Conservation (phyloP, 2,113 vertebrate genomes). For the Reinhardtius hippoglossoides region DNA sequence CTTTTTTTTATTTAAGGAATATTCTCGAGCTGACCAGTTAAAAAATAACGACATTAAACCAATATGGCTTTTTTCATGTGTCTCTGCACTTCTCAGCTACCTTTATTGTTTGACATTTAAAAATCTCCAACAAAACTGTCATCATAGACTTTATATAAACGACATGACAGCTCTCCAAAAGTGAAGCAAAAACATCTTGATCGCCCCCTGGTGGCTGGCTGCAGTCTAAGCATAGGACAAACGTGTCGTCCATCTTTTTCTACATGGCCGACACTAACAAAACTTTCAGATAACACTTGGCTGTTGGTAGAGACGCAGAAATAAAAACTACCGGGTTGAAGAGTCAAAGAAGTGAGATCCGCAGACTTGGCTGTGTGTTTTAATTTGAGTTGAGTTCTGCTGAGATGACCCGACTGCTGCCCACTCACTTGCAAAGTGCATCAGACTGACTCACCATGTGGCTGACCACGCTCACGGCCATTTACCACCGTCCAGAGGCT, state of each 20-base stretch:
- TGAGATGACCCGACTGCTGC: conserved; percentile 53
- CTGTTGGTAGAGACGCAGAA: neutral
- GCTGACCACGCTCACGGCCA: conserved; percentile 48
- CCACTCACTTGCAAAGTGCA: conserved; percentile 54
- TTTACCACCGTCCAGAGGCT: conserved; percentile 58
- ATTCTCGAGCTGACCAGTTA: too few species aligned
- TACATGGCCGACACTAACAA: neutral
- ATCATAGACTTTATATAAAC: too few species aligned
- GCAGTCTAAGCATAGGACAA: neutral
- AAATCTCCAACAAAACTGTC: too few species aligned
- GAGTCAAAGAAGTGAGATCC: conserved; percentile 19
- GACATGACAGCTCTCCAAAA: too few species aligned
- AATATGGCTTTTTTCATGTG: neutral
- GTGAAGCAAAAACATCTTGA: neutral
- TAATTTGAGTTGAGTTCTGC: conserved; percentile 26
- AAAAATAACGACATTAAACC: too few species aligned
- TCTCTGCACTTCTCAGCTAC: too few species aligned
- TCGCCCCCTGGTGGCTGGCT: neutral
- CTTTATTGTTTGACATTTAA: too few species aligned
- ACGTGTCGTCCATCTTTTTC: too few species aligned
- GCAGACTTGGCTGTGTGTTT: conserved; percentile 25
- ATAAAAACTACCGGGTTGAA: conserved; percentile 9
- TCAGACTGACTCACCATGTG: conserved; percentile 56
- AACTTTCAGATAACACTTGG: neutral
- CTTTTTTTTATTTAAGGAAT: too few species aligned